Conservation (phyloP, 2,888 invertebrate species). For the Drosophila neotestacea region DNA sequence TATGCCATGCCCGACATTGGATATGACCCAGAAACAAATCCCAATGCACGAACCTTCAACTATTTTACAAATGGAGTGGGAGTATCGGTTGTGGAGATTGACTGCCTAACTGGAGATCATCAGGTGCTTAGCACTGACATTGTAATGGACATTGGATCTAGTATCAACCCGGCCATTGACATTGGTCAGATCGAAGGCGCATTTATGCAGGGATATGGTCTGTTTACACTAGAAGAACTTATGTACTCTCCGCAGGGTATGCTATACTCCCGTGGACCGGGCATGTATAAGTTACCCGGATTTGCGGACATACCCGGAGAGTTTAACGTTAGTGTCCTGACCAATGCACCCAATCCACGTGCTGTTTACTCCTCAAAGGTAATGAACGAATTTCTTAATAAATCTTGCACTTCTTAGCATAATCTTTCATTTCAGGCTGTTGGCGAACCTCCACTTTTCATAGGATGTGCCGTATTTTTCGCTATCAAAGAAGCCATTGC, state of each 20-base stretch:
- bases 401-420: not conserved
- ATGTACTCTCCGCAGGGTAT: constrained; percentile 94
- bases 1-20: constrained; percentile 91
- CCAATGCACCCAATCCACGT: constrained; percentile 94
- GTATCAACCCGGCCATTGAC: constrained; percentile 98
- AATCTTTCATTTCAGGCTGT: constrained; percentile 89
- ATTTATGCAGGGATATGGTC: constrained; percentile 97
- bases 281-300: constrained; percentile 97
- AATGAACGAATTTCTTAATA: constrained; percentile 13
- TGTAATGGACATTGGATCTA: constrained; percentile 98
- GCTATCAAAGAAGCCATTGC: constrained; percentile 95
- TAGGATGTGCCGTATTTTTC: constrained; percentile 94
- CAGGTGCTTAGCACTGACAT: constrained; percentile 95
- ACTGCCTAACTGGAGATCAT: constrained; percentile 97
- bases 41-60: constrained; percentile 90
- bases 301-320: constrained; percentile 96
- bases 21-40: constrained; percentile 89
- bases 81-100: constrained; percentile 95
- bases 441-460: constrained; percentile 97
- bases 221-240: constrained; percentile 96
- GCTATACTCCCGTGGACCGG: constrained; percentile 94
- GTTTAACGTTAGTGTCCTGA: constrained; percentile 96
- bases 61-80: constrained; percentile 96
- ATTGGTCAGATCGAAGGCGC: constrained; percentile 98
- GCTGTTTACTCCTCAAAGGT: constrained; percentile 99